Conservation (phyloP, 92 coral and sea anemone species). For the Hydrozoanthus gracilis region DNA sequence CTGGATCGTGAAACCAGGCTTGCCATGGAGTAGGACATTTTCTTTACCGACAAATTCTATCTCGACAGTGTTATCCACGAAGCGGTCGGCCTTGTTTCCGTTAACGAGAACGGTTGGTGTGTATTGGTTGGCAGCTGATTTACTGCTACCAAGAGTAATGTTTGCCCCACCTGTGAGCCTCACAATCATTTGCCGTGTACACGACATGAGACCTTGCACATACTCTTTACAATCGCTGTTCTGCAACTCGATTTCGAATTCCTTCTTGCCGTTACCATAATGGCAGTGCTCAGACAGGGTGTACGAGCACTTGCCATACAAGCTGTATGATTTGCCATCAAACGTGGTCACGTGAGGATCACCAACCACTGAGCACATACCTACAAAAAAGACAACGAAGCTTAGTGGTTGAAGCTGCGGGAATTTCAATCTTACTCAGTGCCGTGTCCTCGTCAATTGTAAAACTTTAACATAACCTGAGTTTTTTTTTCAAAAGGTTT, state of each 20-base stretch:
- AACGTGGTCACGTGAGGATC: constrained; percentile 90
- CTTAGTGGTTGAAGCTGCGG: too few species aligned
- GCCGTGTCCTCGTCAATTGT: too few species aligned
- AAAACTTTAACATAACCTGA: too few species aligned
- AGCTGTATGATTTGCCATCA: constrained; percentile 77
- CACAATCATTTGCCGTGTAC: constrained; percentile 75
- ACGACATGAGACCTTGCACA: constrained; percentile 37
- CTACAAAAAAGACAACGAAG: constrained; percentile 42
- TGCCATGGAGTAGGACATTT: constrained; percentile 75
- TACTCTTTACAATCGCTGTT: constrained; percentile 50
- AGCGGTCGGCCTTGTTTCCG: constrained; percentile 51
- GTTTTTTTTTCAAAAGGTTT: too few species aligned
- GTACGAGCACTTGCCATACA: constrained; percentile 84
- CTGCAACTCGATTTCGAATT: constrained; percentile 74
- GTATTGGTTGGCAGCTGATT: constrained; percentile 14
- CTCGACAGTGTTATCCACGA: constrained; percentile 55
- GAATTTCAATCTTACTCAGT: too few species aligned
- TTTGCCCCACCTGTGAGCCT: constrained; percentile 63
- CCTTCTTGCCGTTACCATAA: constrained; percentile 53
- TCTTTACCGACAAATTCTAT: constrained; percentile 71
- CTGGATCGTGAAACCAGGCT: constrained; percentile 73
- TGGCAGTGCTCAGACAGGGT: constrained; percentile 91
- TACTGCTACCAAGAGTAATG: constrained; percentile 65
- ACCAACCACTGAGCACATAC: constrained; percentile 76
- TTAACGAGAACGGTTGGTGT: constrained; percentile 68